Evolutionary conservation across 1,140 invertebrate genomes (phyloP).

Genomic region (Drosophila miranda): DNA sequence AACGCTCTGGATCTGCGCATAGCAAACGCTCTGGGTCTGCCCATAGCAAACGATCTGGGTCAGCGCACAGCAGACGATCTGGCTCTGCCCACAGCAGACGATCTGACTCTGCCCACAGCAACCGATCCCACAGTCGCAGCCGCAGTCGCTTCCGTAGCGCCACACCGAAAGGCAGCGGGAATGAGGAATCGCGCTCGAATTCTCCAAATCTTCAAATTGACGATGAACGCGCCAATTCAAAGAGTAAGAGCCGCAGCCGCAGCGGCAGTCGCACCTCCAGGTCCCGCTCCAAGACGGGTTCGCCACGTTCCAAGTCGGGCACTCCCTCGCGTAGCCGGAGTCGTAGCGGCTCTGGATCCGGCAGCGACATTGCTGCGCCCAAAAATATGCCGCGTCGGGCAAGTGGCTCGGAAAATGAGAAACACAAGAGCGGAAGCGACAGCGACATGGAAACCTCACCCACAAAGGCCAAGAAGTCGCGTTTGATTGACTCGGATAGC

Average conservation of each 20-base stretch:
- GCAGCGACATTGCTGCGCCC: constrained; percentile 76
- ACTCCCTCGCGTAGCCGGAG: constrained; percentile 69
- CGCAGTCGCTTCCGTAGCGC: constrained; percentile 39
- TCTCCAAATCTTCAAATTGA: constrained; percentile 83
- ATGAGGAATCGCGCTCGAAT: constrained; percentile 80
- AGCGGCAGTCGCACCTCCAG: constrained; percentile 54
- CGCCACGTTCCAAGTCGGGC: constrained; percentile 61
- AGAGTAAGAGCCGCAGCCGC: constrained; percentile 59
- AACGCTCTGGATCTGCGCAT: constrained; percentile 24
- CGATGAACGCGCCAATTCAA: constrained; percentile 82
- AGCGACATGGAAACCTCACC: constrained; percentile 59
- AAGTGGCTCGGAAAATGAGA: constrained; percentile 61
- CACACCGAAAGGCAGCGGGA: constrained; percentile 32
- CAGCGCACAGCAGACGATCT: constrained; percentile 23
- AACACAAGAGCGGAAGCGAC: constrained; percentile 47
- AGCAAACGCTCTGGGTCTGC: constrained; percentile 39
- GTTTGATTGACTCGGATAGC: constrained; percentile 84
- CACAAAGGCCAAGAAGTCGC: constrained; percentile 83
- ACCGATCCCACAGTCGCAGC: constrained; percentile 25
- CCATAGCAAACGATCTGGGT: constrained; percentile 30
- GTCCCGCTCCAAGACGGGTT: constrained; percentile 62
- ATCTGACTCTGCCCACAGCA: constrained; percentile 20
- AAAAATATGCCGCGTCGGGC: constrained; percentile 68
- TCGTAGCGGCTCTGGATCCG: constrained; percentile 71
- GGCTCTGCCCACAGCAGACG: constrained; percentile 35